Base-by-base conservation (phyloP, 2,797 vertebrate genomes). In the Mormyrops boulengeri region DNA sequence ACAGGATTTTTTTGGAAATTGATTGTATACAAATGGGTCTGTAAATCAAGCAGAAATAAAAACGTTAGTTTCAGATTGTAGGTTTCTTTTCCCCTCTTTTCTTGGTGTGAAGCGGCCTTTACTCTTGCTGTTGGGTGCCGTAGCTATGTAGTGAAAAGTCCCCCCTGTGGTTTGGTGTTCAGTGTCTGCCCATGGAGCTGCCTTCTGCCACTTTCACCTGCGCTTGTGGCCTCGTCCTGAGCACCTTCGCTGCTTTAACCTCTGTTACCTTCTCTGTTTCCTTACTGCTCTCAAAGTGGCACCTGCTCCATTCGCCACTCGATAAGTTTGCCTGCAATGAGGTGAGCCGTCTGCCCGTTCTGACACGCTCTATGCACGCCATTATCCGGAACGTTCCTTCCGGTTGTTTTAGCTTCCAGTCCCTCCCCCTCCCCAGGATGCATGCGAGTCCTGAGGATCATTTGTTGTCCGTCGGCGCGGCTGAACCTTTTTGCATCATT, bases 271-370 rank as follows among this genome's bases (percentile, higher is more conserved):
- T 91, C 77, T 90, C 60, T 89, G n/a, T 92, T 66, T 89, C 14
- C 84, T 44, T 89, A 91, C 88, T 90, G 92, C 93, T 90, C 44
- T 92, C 90, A 49, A 90, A 92, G 90, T 91, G 93, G 90, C 95
- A 95, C 89, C 88, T 89, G 88, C 91, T 95, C 92, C 89, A 93
- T 94, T 92, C 93, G 90, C 80, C 96, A 97, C 91, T 95, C 94
- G 90, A 94, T 97, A 47, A 97, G 96, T 93, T 96, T 97, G 90
- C 96, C 96, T 14, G 88, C 95, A 26, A 97, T 97, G 95, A 97
- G 96, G 96, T 97, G 95, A 94, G 91, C 73, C 89, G 88, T 17
- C 38, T 85, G 26, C 87, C 82, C n/a, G 19, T 57, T 19, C 17
- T 22, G 60, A 38, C 12, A 60, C 57, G 22, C 17, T 14, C 41